Evolutionary conservation across 2,797 vertebrate genomes (phyloP).

Genomic region (Phalanger gymnotis): DNA sequence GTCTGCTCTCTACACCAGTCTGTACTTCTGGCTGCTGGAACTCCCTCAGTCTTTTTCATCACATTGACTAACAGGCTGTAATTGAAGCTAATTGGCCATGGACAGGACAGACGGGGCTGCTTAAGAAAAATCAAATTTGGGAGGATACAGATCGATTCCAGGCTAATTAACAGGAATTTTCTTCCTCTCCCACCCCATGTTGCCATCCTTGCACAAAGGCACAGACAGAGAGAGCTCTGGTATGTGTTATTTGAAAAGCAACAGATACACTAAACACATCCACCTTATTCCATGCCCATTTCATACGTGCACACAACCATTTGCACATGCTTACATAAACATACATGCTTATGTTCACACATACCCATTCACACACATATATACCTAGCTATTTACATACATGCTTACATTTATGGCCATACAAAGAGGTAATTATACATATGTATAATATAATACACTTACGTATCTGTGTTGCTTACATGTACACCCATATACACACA

Average conservation of each 20-base stretch:
- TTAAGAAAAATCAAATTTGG: constrained; percentile 69
- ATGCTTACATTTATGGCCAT: neutral
- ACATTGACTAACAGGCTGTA: constrained; percentile 83
- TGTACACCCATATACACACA: neutral
- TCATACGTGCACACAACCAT: neutral
- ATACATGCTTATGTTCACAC: neutral
- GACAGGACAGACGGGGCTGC: constrained; percentile 74
- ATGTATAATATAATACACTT: too few relatives aligned
- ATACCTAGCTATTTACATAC: too few relatives aligned
- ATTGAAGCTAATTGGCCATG: constrained; percentile 85
- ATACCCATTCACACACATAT: neutral
- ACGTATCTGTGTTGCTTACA: neutral
- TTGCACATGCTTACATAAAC: neutral
- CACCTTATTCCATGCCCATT: accelerated
- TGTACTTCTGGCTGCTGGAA: neutral
- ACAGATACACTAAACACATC: neutral
- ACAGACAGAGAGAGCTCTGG: neutral
- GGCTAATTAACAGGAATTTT: constrained; percentile 64
- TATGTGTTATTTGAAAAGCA: neutral
- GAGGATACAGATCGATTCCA: constrained; percentile 67
- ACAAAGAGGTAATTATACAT: too few relatives aligned
- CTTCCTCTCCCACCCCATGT: neutral
- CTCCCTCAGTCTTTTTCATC: constrained; percentile 59
- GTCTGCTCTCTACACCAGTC: neutral
- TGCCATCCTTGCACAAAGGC: neutral